Evolutionary conservation across 2,113 vertebrate genomes (phyloP), one percentile per base, ranked within the genome.

Genomic region (Thunnus thynnus): DNA sequence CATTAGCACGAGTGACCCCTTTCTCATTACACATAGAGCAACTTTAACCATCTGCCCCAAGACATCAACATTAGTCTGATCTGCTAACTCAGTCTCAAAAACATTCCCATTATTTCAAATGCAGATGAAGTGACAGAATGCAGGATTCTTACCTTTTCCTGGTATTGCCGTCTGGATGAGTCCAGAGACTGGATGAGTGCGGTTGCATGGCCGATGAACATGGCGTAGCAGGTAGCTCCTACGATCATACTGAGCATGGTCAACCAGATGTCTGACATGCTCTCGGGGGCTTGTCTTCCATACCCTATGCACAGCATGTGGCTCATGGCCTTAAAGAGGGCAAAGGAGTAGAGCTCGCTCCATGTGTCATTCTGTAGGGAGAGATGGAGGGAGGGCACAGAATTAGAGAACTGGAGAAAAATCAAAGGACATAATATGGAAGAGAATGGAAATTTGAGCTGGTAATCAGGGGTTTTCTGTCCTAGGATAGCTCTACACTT

Each of bases 221-320:
- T 98, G 94, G 97, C 97, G 3, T 98, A 98, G 92, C 97, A 98
- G 72, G 97, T 99, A 92, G 98, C 98, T 0, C 98, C 98, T 22
- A 99, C 98, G 0, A 99, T 99, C 98, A 99, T 99, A 85, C 98
- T 99, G 10, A 99, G 95, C 98, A 99, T 99, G 3, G 98, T 99
- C 46, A 99, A 95, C 98, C 98, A 99, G 95, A 99, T 97, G 90
- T 99, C 98, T 0, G 98, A 97, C 98, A 98, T 98, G 94, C 98
- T 97, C 94, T 99, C 97, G 0, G 98, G 98, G 0, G 98, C 98
- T 90, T 99, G 98, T 30, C 97, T 94, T 57, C 98, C 98, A 0
- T 99, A 99, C 8, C 98, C 98, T 1, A 99, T 99, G 90, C 98
- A 99, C 54, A 99, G 94, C 98, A 99, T 99, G 95, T 99, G 98